Evolutionary conservation across 2,888 invertebrate species (phyloP), one percentile per base, ranked within the genome.

Genomic region (Agapostemon virescens): DNA sequence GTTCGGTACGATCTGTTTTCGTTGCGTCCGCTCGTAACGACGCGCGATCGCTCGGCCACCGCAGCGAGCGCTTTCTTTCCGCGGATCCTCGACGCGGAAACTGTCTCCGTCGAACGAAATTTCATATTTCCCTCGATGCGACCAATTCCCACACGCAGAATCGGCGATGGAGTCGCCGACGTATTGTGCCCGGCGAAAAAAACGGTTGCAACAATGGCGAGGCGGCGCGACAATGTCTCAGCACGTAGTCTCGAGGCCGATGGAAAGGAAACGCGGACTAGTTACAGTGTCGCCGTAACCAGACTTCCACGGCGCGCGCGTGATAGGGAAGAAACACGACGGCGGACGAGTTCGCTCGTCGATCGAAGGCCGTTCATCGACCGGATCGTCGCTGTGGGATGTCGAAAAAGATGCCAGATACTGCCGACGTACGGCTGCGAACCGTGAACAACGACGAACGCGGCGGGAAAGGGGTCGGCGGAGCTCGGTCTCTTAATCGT

Each of bases 401-500:
- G 66, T 74, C 74, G 42, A 66, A 42, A 68, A 40, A 86, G 87
- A 86, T 87, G 76, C 69, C 33, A 82, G 87, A 85, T 86, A 86
- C 67, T n/a, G 11, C 3, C 49, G 9, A n/a, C n/a, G 45, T 3
- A n/a, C n/a, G 45, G n/a, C 49, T n/a, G 49, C 4, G 49, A 11
- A 49, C 49, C 11, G 49, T n/a, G 49, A 49, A 49, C 49, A n/a
- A 42, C 26, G 5, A 49, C 36, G 82, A 64, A 71, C 36, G 30
- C 38, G 79, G 38, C 58, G 71, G 40, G 66, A 78, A 74, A 78
- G 78, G 81, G 70, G 63, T 23, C 45, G 36, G 17, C 7, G 67
- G 74, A 20, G 49, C 52, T 64, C 67, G 79, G 75, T 26, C 87
- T 88, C 89, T 92, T 92, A 92, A 92, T 92, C 92, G 91, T 91